Evolutionary conservation across 92 coral and sea anemone genomes (phyloP).

Genomic region (Paramuricea clavata): DNA sequence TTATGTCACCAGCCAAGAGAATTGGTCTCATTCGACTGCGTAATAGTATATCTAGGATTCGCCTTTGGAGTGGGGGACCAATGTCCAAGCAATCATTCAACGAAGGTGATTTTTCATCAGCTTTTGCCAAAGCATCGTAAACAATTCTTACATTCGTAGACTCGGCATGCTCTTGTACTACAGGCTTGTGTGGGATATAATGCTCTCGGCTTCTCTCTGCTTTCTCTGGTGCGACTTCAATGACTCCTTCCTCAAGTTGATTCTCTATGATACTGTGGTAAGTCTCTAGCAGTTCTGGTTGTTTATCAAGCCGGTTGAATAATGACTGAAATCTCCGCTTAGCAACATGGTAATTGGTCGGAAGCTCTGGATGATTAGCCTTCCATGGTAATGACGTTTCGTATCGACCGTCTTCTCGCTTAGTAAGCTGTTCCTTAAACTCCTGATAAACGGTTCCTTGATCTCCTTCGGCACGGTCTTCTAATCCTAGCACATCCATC

Average conservation of each 20-base stretch:
- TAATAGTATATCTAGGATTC: no score
- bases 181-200: constrained; percentile 66
- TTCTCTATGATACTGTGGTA: constrained; percentile 52
- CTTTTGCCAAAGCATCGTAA: constrained; percentile 1
- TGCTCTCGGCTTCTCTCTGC: constrained; percentile 34
- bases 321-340: constrained; percentile 56
- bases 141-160: background rate
- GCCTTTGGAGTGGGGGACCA: constrained; percentile 18
- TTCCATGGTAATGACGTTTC: constrained; percentile 62
- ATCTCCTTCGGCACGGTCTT: constrained; percentile 57
- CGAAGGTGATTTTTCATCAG: background rate
- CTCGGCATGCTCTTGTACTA: constrained; percentile 45
- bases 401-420: background rate
- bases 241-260: constrained; percentile 55
- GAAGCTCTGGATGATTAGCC: constrained; percentile 53
- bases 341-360: constrained; percentile 61
- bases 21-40: no score
- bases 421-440: constrained; percentile 62
- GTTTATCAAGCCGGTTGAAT: constrained; percentile 50
- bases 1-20: no score
- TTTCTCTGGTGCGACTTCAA: constrained; percentile 42
- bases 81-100: constrained; percentile 16
- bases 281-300: constrained; percentile 52
- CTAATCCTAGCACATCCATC: constrained; percentile 10
- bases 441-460: constrained; percentile 59